These are phyloP conservation scores for Sylvicola cinctus DNA, from an alignment of 2,888 invertebrate species.

Conservation along the genomic window DNA sequence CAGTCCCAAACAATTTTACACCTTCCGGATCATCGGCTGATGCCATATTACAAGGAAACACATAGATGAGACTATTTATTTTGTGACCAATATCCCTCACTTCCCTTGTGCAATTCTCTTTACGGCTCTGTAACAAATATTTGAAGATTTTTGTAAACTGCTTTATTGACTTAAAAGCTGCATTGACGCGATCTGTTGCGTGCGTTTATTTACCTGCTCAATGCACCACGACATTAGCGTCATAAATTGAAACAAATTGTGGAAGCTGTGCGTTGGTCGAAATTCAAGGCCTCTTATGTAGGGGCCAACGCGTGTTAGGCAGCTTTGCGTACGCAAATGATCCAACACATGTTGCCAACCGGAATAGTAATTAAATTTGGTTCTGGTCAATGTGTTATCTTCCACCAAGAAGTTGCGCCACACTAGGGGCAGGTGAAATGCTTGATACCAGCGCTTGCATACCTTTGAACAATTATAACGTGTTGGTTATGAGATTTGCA, in stretches of 20 bases:
- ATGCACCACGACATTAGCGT: slow-evolving; percentile 57
- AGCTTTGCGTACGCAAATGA: slow-evolving; percentile 49
- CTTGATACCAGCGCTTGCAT: slow-evolving; percentile 36
- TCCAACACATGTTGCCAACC: slow-evolving; percentile 64
- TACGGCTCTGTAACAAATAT: slow-evolving; percentile 4
- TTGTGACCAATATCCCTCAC: slow-evolving; percentile 31
- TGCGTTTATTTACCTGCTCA: slow-evolving; percentile 20
- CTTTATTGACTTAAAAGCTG: too few species aligned
- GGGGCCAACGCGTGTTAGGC: slow-evolving; percentile 43
- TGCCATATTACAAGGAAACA: slow-evolving; percentile 56
- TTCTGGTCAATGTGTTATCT: slow-evolving; percentile 50
- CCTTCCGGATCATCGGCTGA: slow-evolving; percentile 37
- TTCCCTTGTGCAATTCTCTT: slow-evolving; percentile 13
- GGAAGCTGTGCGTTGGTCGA: slow-evolving; percentile 53
- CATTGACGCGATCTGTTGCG: too few species aligned
- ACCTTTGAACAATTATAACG: slow-evolving; percentile 13
- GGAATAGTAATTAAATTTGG: slow-evolving; percentile 58
- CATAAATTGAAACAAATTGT: slow-evolving; percentile 69
- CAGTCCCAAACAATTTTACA: slow-evolving; percentile 53
- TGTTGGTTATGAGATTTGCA: background rate
- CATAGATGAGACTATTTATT: slow-evolving; percentile 39
- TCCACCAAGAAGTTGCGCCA: slow-evolving; percentile 54
- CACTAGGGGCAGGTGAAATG: slow-evolving; percentile 50
- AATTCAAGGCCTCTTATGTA: slow-evolving; percentile 45
- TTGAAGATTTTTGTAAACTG: background rate